These are phyloP conservation scores for Nothocercus julius DNA, from an alignment of 2,113 vertebrate genomes.

Conservation along the genomic window DNA sequence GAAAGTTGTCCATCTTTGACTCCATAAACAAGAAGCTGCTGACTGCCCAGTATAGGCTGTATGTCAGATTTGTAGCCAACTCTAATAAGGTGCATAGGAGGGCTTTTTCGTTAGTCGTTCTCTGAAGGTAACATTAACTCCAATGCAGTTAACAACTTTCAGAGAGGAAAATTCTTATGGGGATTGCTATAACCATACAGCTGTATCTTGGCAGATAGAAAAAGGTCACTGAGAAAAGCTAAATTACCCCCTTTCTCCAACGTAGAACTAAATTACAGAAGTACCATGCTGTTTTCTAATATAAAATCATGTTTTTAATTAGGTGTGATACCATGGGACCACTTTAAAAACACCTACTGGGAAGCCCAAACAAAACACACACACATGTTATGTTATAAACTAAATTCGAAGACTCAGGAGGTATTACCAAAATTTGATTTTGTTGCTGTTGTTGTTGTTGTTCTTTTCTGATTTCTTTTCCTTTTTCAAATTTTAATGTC, in stretches of 20 bases:
- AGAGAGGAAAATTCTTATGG: neutral
- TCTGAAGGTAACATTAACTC: neutral
- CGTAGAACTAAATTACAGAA: neutral
- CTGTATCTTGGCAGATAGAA: conserved; percentile 19
- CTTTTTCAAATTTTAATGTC: neutral
- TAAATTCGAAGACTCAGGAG: neutral
- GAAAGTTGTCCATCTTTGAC: neutral
- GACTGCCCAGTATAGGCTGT: neutral
- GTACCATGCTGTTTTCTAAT: neutral
- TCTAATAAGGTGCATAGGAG: neutral
- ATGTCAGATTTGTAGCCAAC: neutral
- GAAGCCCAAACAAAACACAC: neutral
- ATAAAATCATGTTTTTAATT: neutral
- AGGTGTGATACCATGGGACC: neutral
- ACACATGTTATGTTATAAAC: neutral
- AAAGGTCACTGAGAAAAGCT: conserved; percentile 38
- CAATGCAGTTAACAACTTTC: neutral
- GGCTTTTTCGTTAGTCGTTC: neutral
- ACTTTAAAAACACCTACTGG: neutral
- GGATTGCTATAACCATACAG: neutral
- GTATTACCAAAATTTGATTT: neutral
- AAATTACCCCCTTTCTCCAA: conserved; percentile 10
- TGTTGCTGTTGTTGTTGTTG: neutral
- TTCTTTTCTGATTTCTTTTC: neutral
- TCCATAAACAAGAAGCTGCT: neutral